Evolutionary conservation across 2,797 vertebrate genomes (phyloP).

Genomic region (Galago senegalensis): DNA sequence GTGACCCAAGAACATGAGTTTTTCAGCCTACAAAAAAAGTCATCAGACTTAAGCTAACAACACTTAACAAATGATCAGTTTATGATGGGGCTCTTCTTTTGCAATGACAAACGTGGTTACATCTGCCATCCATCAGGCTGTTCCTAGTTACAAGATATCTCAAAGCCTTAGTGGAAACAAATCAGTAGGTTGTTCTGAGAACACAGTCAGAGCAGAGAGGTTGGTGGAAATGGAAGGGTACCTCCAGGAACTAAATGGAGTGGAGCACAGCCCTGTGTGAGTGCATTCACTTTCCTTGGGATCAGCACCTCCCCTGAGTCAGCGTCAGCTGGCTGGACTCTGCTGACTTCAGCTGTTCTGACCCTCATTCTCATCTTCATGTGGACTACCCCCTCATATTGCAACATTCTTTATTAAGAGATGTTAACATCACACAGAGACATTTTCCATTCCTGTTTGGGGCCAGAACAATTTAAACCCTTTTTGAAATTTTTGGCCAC

Average conservation of each 20-base stretch:
- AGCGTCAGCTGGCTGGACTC: not conserved
- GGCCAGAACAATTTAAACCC: not conserved
- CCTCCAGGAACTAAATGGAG: not conserved
- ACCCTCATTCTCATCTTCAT: not conserved
- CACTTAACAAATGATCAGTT: not conserved
- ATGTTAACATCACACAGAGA: not conserved
- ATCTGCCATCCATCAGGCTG: not conserved
- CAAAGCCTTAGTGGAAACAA: not conserved
- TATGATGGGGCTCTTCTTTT: not conserved
- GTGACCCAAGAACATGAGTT: not conserved
- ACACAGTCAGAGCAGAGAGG: not conserved
- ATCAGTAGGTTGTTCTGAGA: not conserved
- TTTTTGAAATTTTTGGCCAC: not conserved
- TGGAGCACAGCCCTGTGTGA: not conserved
- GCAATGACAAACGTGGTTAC: not conserved
- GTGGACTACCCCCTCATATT: not conserved
- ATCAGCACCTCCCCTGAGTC: not conserved
- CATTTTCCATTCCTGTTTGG: not conserved
- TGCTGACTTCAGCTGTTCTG: not conserved
- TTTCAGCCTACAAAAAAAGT: not conserved
- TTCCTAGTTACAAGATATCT: not conserved
- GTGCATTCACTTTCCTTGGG: not conserved
- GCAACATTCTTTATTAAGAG: not conserved
- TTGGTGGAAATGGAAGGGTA: not conserved
- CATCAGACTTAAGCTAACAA: not conserved